A percentile compares a stretch with the other conserved stretches of the same genome.
These are phyloP conservation scores for Antennarius striatus DNA, from an alignment of 2,113 vertebrate genomes.

Conservation along the genomic window DNA sequence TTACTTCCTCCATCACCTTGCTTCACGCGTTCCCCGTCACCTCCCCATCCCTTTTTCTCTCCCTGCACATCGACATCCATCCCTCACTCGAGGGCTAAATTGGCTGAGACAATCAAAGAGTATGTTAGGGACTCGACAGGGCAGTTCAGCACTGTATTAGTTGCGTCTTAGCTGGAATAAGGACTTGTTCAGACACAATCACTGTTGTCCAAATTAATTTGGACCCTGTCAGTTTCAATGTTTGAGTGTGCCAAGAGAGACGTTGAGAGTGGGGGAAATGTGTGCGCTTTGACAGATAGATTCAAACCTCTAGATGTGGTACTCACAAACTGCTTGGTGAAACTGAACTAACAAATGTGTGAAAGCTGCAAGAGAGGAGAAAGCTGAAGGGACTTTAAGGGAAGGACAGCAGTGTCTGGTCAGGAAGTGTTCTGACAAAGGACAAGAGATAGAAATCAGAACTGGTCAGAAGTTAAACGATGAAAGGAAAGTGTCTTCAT, in stretches of 20 bases:
- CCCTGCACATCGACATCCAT: constrained; percentile 60
- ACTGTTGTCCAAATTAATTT: constrained; percentile 79
- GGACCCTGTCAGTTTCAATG: constrained; percentile 64
- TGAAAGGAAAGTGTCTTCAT: not conserved
- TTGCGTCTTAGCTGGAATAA: constrained; percentile 58
- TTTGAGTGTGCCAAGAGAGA: constrained; percentile 46
- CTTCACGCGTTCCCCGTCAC: constrained; percentile 53
- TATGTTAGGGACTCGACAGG: constrained; percentile 63
- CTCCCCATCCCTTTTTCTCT: constrained; percentile 38
- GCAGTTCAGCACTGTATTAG: constrained; percentile 62
- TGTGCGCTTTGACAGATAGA: constrained; percentile 68
- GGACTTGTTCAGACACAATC: constrained; percentile 73
- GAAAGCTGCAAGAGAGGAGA: constrained; percentile 42
- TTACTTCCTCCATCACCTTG: constrained; percentile 68
- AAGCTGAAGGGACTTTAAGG: constrained; percentile 52
- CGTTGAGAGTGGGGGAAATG: constrained; percentile 22
- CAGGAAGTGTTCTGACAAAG: constrained; percentile 30
- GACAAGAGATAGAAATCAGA: constrained; percentile 8
- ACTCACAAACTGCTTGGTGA: constrained; percentile 70
- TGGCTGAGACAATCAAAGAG: constrained; percentile 67
- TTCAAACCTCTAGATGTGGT: constrained; percentile 66
- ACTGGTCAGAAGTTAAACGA: constrained; percentile 12
- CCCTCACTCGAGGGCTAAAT: constrained; percentile 65
- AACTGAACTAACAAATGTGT: constrained; percentile 44
- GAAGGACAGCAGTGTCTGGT: constrained; percentile 21